Evolutionary conservation across 1,140 invertebrate species (phyloP).

Genomic region (Drosophila obscura): DNA sequence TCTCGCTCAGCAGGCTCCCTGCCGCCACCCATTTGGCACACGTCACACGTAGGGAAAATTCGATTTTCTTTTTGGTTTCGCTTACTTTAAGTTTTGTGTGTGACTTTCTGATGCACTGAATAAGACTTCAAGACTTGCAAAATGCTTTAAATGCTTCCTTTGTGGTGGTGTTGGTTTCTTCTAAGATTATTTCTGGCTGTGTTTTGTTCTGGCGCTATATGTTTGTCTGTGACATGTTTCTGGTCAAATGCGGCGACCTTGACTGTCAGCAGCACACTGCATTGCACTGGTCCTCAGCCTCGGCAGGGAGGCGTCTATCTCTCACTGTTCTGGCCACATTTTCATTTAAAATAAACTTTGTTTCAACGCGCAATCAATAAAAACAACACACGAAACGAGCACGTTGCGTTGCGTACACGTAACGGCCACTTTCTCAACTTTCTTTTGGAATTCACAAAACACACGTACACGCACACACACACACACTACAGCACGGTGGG

Average conservation of each 20-base stretch:
- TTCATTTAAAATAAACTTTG: not conserved
- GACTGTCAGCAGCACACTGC: slow-evolving; percentile 53
- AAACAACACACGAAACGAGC: slow-evolving; percentile 39
- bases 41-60: slow-evolving; percentile 36
- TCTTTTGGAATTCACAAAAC: slow-evolving; percentile 3
- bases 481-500: slow-evolving; percentile 13
- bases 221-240: slow-evolving; percentile 65
- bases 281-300: slow-evolving; percentile 32
- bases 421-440: slow-evolving; percentile 41
- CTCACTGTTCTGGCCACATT: slow-evolving; percentile 37
- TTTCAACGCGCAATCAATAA: slow-evolving; percentile 66
- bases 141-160: slow-evolving; percentile 15
- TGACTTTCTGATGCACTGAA: slow-evolving; percentile 21
- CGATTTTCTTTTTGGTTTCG: slow-evolving; percentile 35
- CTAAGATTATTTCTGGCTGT: slow-evolving; percentile 8
- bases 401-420: slow-evolving; percentile 71
- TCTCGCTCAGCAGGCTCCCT: slow-evolving; percentile 22
- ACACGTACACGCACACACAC: slow-evolving; percentile 21
- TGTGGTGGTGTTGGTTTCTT: slow-evolving; percentile 19
- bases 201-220: slow-evolving; percentile 43
- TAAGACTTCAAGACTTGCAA: slow-evolving; percentile 17
- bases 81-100: slow-evolving; percentile 65
- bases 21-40: not conserved
- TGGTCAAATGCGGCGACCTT: slow-evolving; percentile 59
- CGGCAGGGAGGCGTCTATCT: slow-evolving; percentile 25